Evolutionary conservation across 2,113 vertebrate genomes (phyloP), one percentile per base, ranked within the genome.

Genomic region (Lanius collurio): DNA sequence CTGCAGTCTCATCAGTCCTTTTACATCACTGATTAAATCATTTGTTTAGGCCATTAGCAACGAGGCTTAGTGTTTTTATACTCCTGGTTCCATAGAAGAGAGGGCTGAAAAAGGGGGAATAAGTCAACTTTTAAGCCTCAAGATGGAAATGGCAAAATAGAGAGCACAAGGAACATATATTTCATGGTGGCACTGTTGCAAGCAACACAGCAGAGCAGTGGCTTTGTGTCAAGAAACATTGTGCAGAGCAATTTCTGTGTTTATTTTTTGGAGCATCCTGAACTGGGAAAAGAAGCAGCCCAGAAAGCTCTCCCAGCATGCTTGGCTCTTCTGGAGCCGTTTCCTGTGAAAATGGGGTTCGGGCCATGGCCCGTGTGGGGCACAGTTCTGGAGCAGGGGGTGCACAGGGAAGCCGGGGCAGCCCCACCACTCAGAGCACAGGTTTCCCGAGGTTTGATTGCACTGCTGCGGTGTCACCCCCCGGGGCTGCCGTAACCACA

Each of bases 1-100:
- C 65, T 65, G 21, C 89, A 49, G n/a, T 37, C 83, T 97, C 23
- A 14, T 91, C 74, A 5, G 47, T 91, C 62, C 69, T 93, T 93
- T 80, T 89, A 62, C 78, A 83, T 93, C 69, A 68, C 42, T 71
- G 91, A 82, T 94, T 91, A 91, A 94, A 93, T 90, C 8, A 71
- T 82, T 95, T 84, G 49, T 50, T 92, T 76, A 83, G 85, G 41
- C 67, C 49, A 79, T 65, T 87, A 93, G 63, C 81, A 87, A 41
- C 0, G 0, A 76, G 67, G 50, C 44, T 87, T 35, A 19, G 70
- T 62, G 78, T 6, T 93, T 89, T 95, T 49, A 9, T 75, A n/a
- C 68, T 90, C 35, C 26, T 85, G 63, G 64, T 83, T 87, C 79
- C 3, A 10, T 8, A 53, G 57, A 41, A 91, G 57, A 94, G 67